Percentiles rank a stretch among this genome's conserved stretches.
Conservation (phyloP, 2,888 invertebrate genomes). For the Volucella inanis region DNA sequence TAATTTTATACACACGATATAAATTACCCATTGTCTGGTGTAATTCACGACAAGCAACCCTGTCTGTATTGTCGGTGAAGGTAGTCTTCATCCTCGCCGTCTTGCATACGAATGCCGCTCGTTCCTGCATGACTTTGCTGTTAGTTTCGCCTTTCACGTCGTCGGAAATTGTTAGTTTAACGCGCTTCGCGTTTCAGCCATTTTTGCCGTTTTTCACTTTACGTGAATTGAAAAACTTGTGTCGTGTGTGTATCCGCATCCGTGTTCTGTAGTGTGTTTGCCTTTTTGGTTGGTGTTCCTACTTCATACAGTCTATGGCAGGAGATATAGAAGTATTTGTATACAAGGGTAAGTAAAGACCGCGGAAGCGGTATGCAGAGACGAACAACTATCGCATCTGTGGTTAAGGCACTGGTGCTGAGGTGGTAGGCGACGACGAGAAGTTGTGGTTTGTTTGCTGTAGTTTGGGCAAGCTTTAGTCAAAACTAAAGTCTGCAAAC, state of each 20-base stretch:
- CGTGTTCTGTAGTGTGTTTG: slow-evolving; percentile 27
- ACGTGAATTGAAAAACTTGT: neutral
- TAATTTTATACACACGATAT: slow-evolving; percentile 49
- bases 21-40: slow-evolving; percentile 70
- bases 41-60: slow-evolving; percentile 57
- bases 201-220: slow-evolving; percentile 55
- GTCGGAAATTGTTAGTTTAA: slow-evolving; percentile 74
- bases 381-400: slow-evolving; percentile 70
- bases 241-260: neutral
- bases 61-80: neutral
- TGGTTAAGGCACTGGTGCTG: slow-evolving; percentile 36
- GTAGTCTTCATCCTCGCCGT: slow-evolving; percentile 28
- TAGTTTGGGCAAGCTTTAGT: slow-evolving; percentile 19
- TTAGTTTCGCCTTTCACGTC: slow-evolving; percentile 72
- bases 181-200: slow-evolving; percentile 71
- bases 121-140: slow-evolving; percentile 40
- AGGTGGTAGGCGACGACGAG: slow-evolving; percentile 25
- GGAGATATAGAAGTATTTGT: neutral
- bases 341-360: slow-evolving; percentile 56
- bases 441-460: slow-evolving; percentile 66
- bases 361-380: slow-evolving; percentile 21
- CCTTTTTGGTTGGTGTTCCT: slow-evolving; percentile 41
- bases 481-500: slow-evolving; percentile 20
- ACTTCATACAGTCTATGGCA: slow-evolving; percentile 11
- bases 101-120: slow-evolving; percentile 62